Evolutionary conservation across 2,797 vertebrate species (phyloP).

Genomic region (Trachops cirrhosus): DNA sequence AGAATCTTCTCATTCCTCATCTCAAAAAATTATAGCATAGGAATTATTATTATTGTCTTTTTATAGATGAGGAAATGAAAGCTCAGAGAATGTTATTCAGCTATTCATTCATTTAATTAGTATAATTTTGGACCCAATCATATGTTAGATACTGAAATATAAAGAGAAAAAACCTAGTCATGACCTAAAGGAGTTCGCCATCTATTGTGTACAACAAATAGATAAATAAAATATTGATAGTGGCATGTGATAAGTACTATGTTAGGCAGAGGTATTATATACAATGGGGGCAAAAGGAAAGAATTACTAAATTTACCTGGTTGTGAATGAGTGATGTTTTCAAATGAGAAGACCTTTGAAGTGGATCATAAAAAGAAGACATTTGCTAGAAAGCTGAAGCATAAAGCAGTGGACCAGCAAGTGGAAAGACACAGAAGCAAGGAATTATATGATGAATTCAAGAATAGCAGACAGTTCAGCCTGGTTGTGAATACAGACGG

Average conservation of each 20-base stretch:
- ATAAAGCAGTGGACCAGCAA: background rate
- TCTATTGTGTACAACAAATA: background rate
- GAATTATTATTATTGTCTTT: background rate
- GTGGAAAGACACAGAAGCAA: background rate
- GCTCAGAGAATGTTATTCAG: background rate
- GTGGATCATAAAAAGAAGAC: background rate
- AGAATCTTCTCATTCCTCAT: background rate
- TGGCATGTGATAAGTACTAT: background rate
- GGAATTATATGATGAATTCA: background rate
- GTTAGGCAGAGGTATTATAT: background rate
- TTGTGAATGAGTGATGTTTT: background rate
- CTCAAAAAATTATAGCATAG: background rate
- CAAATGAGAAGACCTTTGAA: background rate
- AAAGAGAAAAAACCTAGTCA: background rate
- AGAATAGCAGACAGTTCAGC: background rate
- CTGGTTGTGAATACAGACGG: background rate
- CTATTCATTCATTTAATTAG: background rate
- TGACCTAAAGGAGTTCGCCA: background rate
- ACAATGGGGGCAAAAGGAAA: background rate
- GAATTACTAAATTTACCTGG: background rate
- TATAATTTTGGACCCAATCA: background rate
- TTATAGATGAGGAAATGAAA: background rate
- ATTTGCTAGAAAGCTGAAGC: background rate
- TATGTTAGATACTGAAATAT: background rate
- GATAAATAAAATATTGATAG: background rate